Conservation (phyloP, 92 coral and sea anemone genomes). For the Desmophyllum pertusum region DNA sequence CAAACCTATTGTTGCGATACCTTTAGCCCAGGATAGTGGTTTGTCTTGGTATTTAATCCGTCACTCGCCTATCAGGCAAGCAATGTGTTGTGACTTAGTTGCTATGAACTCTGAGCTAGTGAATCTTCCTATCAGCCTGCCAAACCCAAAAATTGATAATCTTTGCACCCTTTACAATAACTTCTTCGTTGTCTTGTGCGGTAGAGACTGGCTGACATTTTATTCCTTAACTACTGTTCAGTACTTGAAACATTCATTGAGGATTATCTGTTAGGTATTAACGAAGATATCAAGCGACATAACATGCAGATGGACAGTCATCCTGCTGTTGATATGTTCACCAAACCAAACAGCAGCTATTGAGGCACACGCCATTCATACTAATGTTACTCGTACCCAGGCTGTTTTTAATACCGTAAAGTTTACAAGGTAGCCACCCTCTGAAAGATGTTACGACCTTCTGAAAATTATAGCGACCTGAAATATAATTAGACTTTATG, state of each 20-base stretch:
- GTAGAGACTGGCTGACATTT: not conserved
- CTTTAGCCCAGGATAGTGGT: not conserved
- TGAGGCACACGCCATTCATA: no score
- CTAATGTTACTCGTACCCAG: no score
- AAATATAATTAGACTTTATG: no score
- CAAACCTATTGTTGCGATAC: not conserved
- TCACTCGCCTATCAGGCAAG: not conserved
- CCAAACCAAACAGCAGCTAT: conserved; percentile 32
- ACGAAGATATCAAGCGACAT: conserved; percentile 66
- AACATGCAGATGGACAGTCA: conserved; percentile 52
- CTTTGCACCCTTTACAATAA: no score
- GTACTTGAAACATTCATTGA: conserved; percentile 76
- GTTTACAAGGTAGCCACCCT: no score
- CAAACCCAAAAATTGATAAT: no score
- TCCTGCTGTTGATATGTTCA: conserved; percentile 67
- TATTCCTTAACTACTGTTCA: conserved; percentile 45
- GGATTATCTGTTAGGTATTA: conserved; percentile 48
- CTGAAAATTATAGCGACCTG: no score
- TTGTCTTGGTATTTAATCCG: not conserved
- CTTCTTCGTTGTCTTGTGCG: not conserved
- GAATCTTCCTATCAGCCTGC: no score
- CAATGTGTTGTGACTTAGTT: not conserved
- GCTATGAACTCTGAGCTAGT: no score
- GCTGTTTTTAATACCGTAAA: no score
- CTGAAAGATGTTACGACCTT: no score